Percentiles rank a stretch among this genome's conserved stretches.
These are phyloP conservation scores for Takifugu rubripes DNA, from an alignment of 2,797 vertebrate genomes.

Conservation along the genomic window DNA sequence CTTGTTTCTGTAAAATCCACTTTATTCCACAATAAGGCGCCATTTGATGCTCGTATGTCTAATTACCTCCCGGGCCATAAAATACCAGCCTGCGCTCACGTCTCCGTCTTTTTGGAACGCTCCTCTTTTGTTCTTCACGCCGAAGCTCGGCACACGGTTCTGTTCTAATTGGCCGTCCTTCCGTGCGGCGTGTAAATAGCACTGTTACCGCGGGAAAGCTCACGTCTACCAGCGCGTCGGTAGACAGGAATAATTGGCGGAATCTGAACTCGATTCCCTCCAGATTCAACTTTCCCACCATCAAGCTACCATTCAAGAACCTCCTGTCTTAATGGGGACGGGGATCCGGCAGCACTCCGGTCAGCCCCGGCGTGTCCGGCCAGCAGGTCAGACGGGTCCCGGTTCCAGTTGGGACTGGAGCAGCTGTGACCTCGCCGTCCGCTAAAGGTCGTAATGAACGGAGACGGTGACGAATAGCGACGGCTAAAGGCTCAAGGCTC, in stretches of 20 bases:
- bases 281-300: conserved; percentile 44
- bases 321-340: no score
- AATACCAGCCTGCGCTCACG: no score
- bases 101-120: conserved; percentile 8
- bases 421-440: conserved; percentile 68
- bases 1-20: no score
- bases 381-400: conserved; percentile 44
- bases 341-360: no score
- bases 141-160: conserved; percentile 20
- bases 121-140: conserved; percentile 23
- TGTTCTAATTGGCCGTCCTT: conserved; percentile 50
- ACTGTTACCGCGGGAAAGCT: conserved; percentile 42
- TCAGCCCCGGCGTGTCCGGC: conserved; percentile 20
- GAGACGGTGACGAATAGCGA: conserved; percentile 66
- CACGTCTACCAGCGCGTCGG: conserved; percentile 32
- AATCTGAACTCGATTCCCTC: conserved; percentile 33
- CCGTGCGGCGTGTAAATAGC: conserved; percentile 13
- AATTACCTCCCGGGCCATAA: no score
- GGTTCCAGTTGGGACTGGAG: conserved; percentile 51
- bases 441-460: conserved; percentile 51
- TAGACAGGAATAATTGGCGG: conserved; percentile 47
- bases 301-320: conserved; percentile 29
- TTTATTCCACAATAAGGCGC: no score
- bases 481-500: conserved; percentile 46
- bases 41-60: no score